Evolutionary conservation across 2,888 invertebrate species (phyloP).

Genomic region (Thumatha senex): DNA sequence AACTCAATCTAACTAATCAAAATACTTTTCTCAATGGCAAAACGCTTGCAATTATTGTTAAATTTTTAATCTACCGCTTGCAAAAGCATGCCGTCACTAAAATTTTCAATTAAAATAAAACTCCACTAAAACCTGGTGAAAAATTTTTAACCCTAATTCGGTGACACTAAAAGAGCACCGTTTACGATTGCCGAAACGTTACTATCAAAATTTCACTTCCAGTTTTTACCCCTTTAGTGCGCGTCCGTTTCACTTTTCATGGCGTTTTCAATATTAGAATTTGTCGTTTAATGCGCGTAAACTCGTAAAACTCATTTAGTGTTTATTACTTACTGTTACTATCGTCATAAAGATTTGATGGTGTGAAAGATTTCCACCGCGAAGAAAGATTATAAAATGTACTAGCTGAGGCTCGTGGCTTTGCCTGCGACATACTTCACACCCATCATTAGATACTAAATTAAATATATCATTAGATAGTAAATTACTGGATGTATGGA

Average conservation of each 20-base stretch:
- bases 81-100: constrained; percentile 8
- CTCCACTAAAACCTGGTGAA: constrained; percentile 18
- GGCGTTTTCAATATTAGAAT: constrained; percentile 28
- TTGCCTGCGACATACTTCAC: no score
- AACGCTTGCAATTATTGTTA: neutral
- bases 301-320: constrained; percentile 33
- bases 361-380: constrained; percentile 1
- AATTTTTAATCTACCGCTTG: constrained; percentile 8
- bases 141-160: constrained; percentile 29
- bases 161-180: constrained; percentile 26
- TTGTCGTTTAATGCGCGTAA: constrained; percentile 27
- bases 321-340: constrained; percentile 23
- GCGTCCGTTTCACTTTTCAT: constrained; percentile 21
- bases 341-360: constrained; percentile 2
- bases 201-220: constrained; percentile 16
- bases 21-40: neutral
- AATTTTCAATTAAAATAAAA: constrained; percentile 31
- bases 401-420: no score
- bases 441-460: no score
- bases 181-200: constrained; percentile 28
- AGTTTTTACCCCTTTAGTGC: constrained; percentile 29
- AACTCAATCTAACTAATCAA: no score
- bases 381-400: neutral
- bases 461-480: no score
- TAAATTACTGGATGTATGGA: no score